Evolutionary conservation across 2,888 invertebrate genomes (phyloP).

Genomic region (Lycocerus yunnanus): DNA sequence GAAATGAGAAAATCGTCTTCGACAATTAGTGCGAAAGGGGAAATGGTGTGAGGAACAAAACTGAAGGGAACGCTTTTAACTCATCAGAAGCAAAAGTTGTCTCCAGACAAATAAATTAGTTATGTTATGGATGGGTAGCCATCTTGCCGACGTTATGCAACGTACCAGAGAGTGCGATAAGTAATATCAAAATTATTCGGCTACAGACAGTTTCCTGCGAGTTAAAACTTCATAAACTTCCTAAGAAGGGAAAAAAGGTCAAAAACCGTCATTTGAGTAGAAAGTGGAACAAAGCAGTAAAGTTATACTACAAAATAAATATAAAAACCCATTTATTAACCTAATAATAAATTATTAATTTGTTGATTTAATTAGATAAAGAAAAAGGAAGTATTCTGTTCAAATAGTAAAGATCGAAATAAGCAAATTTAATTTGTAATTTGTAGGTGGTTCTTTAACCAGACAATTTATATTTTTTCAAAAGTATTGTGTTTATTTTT

Average conservation of each 20-base stretch:
- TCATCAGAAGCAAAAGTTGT: neutral
- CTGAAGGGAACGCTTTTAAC: neutral
- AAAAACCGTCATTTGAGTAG: neutral
- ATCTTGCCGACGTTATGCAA: neutral
- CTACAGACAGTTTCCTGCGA: neutral
- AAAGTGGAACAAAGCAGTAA: too few species aligned
- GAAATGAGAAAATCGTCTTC: neutral
- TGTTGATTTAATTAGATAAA: too few species aligned
- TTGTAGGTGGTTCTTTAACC: too few species aligned
- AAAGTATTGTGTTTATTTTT: too few species aligned
- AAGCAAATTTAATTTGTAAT: too few species aligned
- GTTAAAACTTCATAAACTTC: neutral
- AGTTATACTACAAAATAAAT: too few species aligned
- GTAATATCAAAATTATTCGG: neutral
- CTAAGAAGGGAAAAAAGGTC: neutral
- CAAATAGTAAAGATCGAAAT: too few species aligned
- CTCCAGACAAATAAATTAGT: neutral
- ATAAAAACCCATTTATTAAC: too few species aligned
- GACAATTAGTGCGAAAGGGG: neutral
- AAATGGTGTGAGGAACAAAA: neutral
- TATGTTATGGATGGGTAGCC: neutral
- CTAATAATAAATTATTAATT: too few species aligned
- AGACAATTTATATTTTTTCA: too few species aligned
- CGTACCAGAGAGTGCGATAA: neutral
- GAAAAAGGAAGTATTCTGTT: too few species aligned